These are phyloP conservation scores for Oophaga sylvatica DNA, from an alignment of 2,797 vertebrate genomes.

Conservation along the genomic window DNA sequence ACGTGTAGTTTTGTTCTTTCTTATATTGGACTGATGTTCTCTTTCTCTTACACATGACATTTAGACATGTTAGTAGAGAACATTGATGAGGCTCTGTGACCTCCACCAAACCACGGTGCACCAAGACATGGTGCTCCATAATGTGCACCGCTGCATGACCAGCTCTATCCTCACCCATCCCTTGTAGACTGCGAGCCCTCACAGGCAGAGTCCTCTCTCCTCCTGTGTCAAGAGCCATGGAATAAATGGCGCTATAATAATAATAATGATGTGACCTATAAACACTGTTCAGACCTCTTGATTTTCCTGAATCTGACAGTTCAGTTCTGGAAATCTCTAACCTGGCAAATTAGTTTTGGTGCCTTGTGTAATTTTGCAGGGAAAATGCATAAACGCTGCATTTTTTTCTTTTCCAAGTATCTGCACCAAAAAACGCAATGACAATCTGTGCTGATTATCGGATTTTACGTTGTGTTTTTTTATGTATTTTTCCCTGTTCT, in stretches of 20 bases:
- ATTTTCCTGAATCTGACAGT: not conserved
- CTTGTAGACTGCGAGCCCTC: no score
- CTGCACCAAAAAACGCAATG: no score
- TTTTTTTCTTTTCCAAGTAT: no score
- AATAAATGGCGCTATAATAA: no score
- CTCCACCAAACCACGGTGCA: not conserved
- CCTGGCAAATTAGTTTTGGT: not conserved
- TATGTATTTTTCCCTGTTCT: no score
- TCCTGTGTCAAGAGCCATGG: no score
- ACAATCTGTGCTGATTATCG: no score
- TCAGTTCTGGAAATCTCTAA: not conserved
- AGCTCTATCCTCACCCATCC: no score
- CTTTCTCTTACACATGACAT: not conserved
- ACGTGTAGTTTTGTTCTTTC: not conserved
- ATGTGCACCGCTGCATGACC: not conserved
- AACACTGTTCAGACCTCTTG: not conserved
- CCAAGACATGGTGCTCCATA: not conserved
- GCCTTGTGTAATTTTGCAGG: not conserved
- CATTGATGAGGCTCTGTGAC: not conserved
- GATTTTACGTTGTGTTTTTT: no score
- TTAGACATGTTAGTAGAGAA: not conserved
- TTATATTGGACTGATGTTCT: not conserved
- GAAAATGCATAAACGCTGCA: no score
- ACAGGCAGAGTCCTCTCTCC: no score
- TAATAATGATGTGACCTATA: not conserved